Percentiles rank a stretch among this genome's conserved stretches.
phyloP scores from a whole-genome alignment of 2,797 vertebrate genomes.

The Podargus strigoides region DNA sequence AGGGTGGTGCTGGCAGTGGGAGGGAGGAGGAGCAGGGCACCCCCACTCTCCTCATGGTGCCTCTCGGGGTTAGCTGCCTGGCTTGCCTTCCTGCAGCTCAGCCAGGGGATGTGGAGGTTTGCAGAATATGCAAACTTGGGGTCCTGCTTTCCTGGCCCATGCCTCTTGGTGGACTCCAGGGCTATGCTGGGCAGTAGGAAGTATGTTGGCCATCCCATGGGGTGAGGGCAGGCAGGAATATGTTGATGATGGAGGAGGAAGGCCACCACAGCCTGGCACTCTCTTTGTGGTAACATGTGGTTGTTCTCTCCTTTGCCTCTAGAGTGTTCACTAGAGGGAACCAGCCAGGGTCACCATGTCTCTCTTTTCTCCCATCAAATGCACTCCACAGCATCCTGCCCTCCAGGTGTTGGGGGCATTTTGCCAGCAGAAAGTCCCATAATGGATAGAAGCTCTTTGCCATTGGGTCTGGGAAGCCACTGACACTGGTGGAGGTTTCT shows the following conservation, averaged over 20 bases:
- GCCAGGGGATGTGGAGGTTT: neutral
- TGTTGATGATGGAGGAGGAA: neutral
- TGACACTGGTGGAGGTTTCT: neutral
- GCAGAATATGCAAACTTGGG: neutral
- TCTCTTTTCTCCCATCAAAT: neutral
- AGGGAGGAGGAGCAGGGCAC: neutral
- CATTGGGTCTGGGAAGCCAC: neutral
- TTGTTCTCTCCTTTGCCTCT: neutral
- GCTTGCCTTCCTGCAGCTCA: neutral
- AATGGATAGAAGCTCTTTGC: rapidly evolving
- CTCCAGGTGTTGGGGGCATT: rapidly evolving
- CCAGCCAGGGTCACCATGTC: neutral
- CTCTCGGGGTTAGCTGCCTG: neutral
- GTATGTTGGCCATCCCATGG: neutral
- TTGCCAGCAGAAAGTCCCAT: neutral
- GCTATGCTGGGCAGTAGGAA: neutral
- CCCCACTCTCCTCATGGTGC: neutral
- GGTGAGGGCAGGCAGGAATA: neutral
- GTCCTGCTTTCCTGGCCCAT: neutral
- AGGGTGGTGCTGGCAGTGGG: neutral
- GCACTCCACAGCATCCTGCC: neutral
- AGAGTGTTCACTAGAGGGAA: neutral
- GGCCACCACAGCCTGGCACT: neutral
- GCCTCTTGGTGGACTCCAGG: neutral
- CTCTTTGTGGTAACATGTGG: rapidly evolving